Evolutionary conservation across 2,797 vertebrate genomes (phyloP).

Genomic region (Oreortyx pictus): DNA sequence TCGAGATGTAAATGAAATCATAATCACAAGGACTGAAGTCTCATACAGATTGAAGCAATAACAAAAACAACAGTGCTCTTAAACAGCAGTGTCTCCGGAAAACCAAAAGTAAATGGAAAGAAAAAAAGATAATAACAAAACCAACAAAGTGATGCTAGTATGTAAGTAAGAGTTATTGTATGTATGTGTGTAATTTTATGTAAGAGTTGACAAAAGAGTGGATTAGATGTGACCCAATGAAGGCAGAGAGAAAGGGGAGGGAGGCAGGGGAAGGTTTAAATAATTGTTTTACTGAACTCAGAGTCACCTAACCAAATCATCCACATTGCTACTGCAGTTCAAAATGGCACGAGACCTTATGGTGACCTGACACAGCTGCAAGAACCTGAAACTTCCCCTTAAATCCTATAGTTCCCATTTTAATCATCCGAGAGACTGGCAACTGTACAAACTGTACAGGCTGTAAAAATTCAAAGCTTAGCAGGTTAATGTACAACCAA

Average conservation of each 20-base stretch:
- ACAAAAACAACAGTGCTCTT: not conserved
- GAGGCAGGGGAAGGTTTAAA: not conserved
- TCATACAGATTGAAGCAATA: not conserved
- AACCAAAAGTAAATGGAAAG: not conserved
- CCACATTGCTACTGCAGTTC: not conserved
- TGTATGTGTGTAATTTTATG: not conserved
- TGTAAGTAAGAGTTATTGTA: not conserved
- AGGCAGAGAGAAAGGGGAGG: not conserved
- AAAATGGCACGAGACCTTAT: not conserved
- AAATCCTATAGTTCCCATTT: not conserved
- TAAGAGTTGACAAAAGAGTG: not conserved
- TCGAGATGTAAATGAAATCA: not conserved
- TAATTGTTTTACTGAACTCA: not conserved
- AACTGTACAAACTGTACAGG: not conserved
- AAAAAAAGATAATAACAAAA: not conserved
- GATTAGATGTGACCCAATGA: not conserved
- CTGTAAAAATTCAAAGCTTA: not conserved
- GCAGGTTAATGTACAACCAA: not conserved
- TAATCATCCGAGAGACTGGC: not conserved
- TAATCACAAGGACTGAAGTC: not conserved
- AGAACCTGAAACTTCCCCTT: not conserved
- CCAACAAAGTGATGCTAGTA: not conserved
- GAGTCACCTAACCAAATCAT: not conserved
- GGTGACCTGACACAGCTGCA: not conserved
- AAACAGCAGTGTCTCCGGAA: not conserved